Conservation (phyloP, 2,113 vertebrate genomes). For the Siniperca knerii region DNA sequence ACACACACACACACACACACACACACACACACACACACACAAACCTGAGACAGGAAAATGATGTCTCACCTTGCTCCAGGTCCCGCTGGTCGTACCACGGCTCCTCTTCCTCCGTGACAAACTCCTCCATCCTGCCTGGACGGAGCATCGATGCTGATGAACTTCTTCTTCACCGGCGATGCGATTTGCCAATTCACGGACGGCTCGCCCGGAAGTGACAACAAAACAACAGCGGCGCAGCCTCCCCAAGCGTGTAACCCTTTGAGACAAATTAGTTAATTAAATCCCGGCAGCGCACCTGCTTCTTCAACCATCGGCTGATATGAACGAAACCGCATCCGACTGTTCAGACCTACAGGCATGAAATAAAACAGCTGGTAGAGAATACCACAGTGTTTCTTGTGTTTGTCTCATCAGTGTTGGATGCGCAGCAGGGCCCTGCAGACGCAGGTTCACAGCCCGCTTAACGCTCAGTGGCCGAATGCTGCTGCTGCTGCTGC, state of each 20-base stretch:
- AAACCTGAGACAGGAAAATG: not conserved
- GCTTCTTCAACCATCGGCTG: slow-evolving; percentile 3
- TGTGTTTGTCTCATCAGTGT: not conserved
- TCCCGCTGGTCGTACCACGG: slow-evolving; percentile 98
- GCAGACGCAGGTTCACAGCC: slow-evolving; percentile 5
- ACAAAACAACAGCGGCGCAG: slow-evolving; percentile 45
- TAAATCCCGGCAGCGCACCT: slow-evolving; percentile 35
- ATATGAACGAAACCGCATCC: fast-evolving
- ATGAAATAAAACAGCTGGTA: fast-evolving
- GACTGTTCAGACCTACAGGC: not conserved
- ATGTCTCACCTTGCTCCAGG: slow-evolving; percentile 92
- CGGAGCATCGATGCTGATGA: slow-evolving; percentile 82
- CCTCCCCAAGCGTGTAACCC: slow-evolving; percentile 10
- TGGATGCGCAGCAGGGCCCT: slow-evolving; percentile 19
- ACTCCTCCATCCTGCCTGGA: slow-evolving; percentile 93
- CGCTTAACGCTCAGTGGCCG: not conserved
- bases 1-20: not conserved
- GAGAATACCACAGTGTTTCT: not conserved
- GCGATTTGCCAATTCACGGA: slow-evolving; percentile 39
- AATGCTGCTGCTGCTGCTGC: not conserved
- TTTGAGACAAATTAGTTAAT: not conserved
- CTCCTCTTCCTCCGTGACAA: slow-evolving; percentile 94
- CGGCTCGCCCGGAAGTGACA: slow-evolving; percentile 74
- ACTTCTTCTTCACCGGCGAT: slow-evolving; percentile 23
- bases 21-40: not conserved